These are phyloP conservation scores for Aleiodes alternator DNA, from an alignment of 2,888 invertebrate genomes.

Conservation along the genomic window DNA sequence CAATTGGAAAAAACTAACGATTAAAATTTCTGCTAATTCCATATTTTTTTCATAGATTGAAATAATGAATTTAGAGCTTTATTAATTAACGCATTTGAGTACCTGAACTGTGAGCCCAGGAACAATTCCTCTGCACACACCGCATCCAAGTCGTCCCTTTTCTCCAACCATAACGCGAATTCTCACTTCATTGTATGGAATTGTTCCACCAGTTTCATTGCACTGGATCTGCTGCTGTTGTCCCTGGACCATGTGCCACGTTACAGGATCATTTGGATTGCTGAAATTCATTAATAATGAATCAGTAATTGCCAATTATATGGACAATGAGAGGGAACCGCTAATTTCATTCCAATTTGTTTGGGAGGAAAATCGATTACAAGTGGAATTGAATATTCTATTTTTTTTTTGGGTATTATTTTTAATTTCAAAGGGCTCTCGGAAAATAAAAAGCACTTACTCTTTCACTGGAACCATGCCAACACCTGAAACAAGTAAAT, in stretches of 20 bases:
- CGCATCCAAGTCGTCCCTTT: slow-evolving; percentile 89
- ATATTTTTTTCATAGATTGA: background rate
- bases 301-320: background rate
- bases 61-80: background rate
- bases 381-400: too few species aligned
- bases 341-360: too few species aligned
- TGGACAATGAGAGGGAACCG: background rate
- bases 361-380: too few species aligned
- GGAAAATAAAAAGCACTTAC: slow-evolving; percentile 80
- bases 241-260: slow-evolving; percentile 88
- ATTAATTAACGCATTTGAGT: slow-evolving; percentile 1
- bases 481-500: slow-evolving; percentile 82
- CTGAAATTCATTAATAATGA: slow-evolving; percentile 73
- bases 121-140: slow-evolving; percentile 76
- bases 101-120: slow-evolving; percentile 74
- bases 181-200: slow-evolving; percentile 81
- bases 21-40: too few species aligned
- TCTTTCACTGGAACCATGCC: slow-evolving; percentile 96
- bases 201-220: slow-evolving; percentile 77
- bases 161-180: slow-evolving; percentile 89
- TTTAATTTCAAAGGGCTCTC: background rate
- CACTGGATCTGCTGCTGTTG: slow-evolving; percentile 71
- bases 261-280: slow-evolving; percentile 85
- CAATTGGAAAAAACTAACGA: too few species aligned
- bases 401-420: too few species aligned